Percentiles rank a stretch among this genome's conserved stretches.
Conservation (phyloP, 2,797 vertebrate genomes). For the Pangasius larnaudii region DNA sequence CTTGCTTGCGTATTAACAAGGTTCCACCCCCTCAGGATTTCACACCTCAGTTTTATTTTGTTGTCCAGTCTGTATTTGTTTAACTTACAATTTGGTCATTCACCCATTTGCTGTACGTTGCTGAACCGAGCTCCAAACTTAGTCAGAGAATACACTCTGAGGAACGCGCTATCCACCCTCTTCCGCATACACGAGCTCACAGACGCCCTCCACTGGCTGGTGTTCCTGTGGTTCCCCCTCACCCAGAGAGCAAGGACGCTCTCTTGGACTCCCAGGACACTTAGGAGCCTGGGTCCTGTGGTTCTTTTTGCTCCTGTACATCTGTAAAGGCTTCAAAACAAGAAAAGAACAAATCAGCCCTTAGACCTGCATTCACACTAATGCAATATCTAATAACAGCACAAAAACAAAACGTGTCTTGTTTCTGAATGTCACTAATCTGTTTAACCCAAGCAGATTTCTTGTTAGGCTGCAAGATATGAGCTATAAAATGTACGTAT, state of each 20-base stretch:
- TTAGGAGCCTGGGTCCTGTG: background rate
- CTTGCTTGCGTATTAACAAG: background rate
- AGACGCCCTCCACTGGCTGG: background rate
- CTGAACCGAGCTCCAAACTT: background rate
- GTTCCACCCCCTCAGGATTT: background rate
- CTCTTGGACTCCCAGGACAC: background rate
- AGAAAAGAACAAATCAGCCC: background rate
- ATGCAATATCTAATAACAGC: background rate
- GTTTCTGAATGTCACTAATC: background rate
- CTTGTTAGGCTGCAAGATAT: background rate
- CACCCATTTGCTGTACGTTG: background rate
- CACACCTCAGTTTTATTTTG: background rate
- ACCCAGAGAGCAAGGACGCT: background rate
- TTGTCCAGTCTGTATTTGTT: background rate
- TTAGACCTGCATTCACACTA: background rate
- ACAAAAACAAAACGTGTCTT: background rate
- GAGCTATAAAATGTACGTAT: background rate
- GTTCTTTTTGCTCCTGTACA: background rate
- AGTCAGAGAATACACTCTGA: too few species aligned
- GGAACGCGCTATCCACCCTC: background rate
- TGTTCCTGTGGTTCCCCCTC: background rate
- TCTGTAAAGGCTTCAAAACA: slow-evolving; percentile 4
- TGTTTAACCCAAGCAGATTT: background rate
- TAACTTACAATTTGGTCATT: background rate
- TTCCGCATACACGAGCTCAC: background rate